Percentiles rank a stretch among this genome's conserved stretches.
These are phyloP conservation scores for Eupsittula cactorum DNA, from an alignment of 2,113 vertebrate genomes.

Conservation along the genomic window DNA sequence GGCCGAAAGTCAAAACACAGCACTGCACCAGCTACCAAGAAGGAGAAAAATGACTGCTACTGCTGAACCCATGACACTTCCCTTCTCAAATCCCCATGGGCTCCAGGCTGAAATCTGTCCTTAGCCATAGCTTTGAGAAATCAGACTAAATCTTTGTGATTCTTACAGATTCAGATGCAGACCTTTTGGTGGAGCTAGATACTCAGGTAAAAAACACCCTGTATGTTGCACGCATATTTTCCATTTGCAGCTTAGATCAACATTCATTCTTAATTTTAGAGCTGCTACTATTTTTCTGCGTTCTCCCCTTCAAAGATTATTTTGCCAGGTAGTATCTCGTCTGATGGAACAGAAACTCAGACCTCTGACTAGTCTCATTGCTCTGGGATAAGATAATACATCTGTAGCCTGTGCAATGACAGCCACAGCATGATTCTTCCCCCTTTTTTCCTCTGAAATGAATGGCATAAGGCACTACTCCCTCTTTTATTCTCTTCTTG, in stretches of 20 bases:
- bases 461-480: background rate
- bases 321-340: background rate
- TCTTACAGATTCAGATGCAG: background rate
- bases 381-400: background rate
- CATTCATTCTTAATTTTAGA: background rate
- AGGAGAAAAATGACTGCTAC: too few species aligned
- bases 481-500: background rate
- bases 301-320: background rate
- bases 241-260: background rate
- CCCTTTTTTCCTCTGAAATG: background rate
- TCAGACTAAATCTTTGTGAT: background rate
- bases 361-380: background rate
- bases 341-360: background rate
- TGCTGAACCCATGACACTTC: background rate
- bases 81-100: background rate
- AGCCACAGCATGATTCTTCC: background rate
- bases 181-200: slow-evolving; percentile 60
- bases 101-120: background rate
- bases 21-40: too few species aligned
- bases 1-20: too few species aligned
- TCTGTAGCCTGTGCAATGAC: background rate
- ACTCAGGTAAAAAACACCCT: background rate
- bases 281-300: background rate
- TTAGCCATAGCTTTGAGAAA: background rate
- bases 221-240: background rate